phyloP scores from a whole-genome alignment of 2,888 invertebrate genomes.

The Metallyticus violacea region DNA sequence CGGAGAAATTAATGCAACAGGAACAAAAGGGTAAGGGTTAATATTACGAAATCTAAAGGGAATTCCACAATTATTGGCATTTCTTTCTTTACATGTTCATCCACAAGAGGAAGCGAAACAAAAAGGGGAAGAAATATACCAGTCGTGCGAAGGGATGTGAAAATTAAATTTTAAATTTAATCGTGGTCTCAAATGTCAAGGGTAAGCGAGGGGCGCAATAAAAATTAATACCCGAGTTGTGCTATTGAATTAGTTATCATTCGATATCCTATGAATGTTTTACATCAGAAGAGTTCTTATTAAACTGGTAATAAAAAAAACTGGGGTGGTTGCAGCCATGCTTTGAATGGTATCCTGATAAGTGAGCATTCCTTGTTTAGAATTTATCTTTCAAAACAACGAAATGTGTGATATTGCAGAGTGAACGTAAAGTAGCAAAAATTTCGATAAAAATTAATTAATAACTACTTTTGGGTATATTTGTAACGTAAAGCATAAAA shows the following conservation, averaged over 20 bases:
- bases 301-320: neutral
- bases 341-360: neutral
- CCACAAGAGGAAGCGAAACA: neutral
- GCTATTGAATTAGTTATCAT: conserved; percentile 24
- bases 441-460: too few species aligned
- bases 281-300: neutral
- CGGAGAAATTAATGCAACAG: neutral
- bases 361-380: neutral
- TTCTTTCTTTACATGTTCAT: conserved; percentile 24
- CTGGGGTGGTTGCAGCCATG: neutral
- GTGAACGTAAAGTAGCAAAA: too few species aligned
- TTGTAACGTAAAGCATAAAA: too few species aligned
- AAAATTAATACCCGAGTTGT: conserved; percentile 14
- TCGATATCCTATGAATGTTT: conserved; percentile 15
- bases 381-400: too few species aligned
- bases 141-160: conserved; percentile 9
- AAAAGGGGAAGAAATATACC: neutral
- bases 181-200: conserved; percentile 30
- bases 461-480: too few species aligned
- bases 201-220: conserved; percentile 12
- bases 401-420: too few species aligned
- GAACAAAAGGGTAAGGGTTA: conserved; percentile 9
- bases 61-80: conserved; percentile 28
- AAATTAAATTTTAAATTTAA: conserved; percentile 34
- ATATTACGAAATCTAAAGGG: conserved; percentile 21